Conservation (phyloP, 2,888 invertebrate species). For the Harpalus rufipes region DNA sequence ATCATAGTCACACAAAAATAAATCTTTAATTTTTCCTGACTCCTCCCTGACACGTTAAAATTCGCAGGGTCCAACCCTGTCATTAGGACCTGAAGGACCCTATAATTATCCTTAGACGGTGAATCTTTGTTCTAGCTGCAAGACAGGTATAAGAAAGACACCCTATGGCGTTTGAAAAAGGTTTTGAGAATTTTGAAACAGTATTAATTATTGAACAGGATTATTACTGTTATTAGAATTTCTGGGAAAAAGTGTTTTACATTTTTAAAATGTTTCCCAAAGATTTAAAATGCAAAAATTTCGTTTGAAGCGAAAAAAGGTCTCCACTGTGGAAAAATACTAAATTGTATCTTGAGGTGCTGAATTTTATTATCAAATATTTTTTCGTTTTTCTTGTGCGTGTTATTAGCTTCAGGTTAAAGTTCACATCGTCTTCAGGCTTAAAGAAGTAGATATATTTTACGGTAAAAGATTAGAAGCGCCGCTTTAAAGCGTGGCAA, state of each 20-base stretch:
- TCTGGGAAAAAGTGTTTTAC: not conserved
- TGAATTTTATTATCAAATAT: no score
- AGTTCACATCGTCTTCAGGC: not conserved
- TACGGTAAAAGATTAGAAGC: not conserved
- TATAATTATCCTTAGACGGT: not conserved
- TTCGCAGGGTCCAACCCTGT: not conserved
- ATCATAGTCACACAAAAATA: no score
- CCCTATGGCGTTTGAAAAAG: constrained; percentile 5
- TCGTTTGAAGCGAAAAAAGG: not conserved
- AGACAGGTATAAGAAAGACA: not conserved
- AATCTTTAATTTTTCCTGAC: not conserved
- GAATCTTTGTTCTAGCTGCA: not conserved
- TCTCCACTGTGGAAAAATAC: no score
- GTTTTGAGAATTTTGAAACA: not conserved
- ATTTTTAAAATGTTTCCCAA: not conserved
- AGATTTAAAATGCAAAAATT: not conserved
- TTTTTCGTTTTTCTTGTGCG: not conserved
- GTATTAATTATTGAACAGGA: not conserved
- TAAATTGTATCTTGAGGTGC: no score
- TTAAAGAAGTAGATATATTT: not conserved
- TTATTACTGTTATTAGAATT: not conserved
- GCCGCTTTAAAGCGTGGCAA: not conserved
- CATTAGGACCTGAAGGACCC: not conserved
- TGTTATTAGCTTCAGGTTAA: not conserved
- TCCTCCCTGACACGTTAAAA: not conserved